A percentile compares a stretch with the other conserved stretches of the same genome.
Conservation (phyloP, 2,113 vertebrate genomes). For the Saguinus midas region DNA sequence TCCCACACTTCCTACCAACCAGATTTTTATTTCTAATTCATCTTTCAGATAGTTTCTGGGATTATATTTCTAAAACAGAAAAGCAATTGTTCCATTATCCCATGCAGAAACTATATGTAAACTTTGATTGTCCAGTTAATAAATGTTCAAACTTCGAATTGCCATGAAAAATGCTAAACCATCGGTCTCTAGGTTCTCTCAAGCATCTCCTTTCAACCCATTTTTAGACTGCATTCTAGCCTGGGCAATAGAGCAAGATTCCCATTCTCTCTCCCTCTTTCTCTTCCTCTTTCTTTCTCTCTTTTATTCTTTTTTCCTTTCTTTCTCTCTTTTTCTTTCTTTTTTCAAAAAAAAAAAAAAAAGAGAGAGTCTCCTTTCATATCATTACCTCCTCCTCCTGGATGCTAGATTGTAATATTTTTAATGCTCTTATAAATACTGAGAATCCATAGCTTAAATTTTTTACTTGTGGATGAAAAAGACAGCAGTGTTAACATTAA, state of each 20-base stretch:
- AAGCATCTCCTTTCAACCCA: too few species aligned
- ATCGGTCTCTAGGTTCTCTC: not conserved
- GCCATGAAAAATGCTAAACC: not conserved
- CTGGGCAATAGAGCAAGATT: too few species aligned
- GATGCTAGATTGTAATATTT: not conserved
- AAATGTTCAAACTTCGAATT: not conserved
- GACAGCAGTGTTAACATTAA: not conserved
- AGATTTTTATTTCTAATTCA: not conserved
- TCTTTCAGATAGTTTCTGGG: not conserved
- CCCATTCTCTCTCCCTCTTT: too few species aligned
- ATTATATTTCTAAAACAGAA: not conserved
- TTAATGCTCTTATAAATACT: not conserved
- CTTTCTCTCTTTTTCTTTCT: too few species aligned
- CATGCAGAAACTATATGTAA: not conserved
- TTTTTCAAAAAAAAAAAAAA: too few species aligned
- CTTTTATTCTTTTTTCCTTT: too few species aligned
- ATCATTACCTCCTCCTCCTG: not conserved
- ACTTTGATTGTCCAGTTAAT: not conserved
- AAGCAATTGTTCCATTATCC: not conserved
- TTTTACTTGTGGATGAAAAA: not conserved
- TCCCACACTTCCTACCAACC: not conserved
- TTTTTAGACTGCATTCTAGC: too few species aligned
- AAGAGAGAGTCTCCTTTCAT: not conserved
- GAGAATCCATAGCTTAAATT: not conserved
- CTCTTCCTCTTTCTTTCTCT: too few species aligned